Base-by-base conservation (phyloP, 2,888 invertebrate species). In the Gymnoscelis rufifasciata region DNA sequence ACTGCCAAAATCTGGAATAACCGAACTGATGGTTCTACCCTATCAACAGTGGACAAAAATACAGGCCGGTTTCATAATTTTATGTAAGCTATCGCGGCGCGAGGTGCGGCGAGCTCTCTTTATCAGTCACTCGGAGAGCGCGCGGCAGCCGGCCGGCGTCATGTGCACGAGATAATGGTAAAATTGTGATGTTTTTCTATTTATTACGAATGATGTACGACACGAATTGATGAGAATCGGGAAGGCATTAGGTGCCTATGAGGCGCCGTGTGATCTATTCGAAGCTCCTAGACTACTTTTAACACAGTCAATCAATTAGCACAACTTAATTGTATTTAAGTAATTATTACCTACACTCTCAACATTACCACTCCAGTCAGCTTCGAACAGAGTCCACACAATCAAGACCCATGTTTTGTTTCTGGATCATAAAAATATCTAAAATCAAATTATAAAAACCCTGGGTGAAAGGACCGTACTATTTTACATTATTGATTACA, bases 101-200 rank as follows among this genome's bases (percentile, higher is more conserved):
- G 71, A 55, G 77, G 68, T 61, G 76, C 72, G 80, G 69, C 78
- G 75, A 74, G 77, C 78, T 81, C 78, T 75, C 80, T 78, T 80
- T 84, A 84, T 83, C 84, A 77, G 80, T 78, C 75, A 65, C 62
- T 52, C 66, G 62, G 69, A 74, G 75, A 74, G 71, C 77, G 69
- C 46, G 47, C 52, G 55, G 42, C 31, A 12, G 38, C 45, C 41
- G 38, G 40, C 44, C 44, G 43, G 77, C 67, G 68, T 75, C 73
- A 68, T 70, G 68, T 71, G 68, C 70, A 70, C 72, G 68, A 75
- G 78, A 81, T 80, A 83, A 83, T 84, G 86, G 86, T 71, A 78
- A 87, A 87, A 83, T 87, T 88, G 87, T 86, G 87, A 88, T 84
- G 77, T 81, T 87, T 86, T 83, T 83, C 86, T 79, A 74, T 66